Evolutionary conservation across 92 coral and sea anemone species (phyloP), one percentile per base, ranked within the genome.

Genomic region (Plumapathes pennacea): DNA sequence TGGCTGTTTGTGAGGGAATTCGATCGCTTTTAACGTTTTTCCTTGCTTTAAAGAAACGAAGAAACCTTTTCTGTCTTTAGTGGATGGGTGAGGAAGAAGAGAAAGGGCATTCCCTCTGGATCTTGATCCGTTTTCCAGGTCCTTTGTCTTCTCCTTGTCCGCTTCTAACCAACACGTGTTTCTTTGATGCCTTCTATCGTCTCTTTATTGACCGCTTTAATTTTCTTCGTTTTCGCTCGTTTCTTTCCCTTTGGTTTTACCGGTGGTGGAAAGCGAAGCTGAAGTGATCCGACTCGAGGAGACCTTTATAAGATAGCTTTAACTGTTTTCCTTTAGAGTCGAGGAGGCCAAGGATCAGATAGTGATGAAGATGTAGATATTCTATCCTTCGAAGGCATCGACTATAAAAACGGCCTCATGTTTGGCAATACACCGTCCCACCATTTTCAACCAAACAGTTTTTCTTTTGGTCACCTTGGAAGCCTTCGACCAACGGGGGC

Each of bases 321-420:
- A 51, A 53, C 49, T 50, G 2, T 52, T 62, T 55, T 72, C 46
- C 63, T 46, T 49, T 50, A 38, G 31, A 20, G 52, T 82, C 51
- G 79, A 82, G 74, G 89, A 83, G 79, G 75, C 68, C 67, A 78
- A 47, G 89, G 62, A 17, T 72, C 78, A 6, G 78, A 77, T 39
- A 82, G 77, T 52, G 83, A 82, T 77, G 89, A 82, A 69, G 83
- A 82, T 37, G 73, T 82, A 54, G 89, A 82, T 75, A 77, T 82
- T 57, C 89, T 82, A 28, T 71, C 89, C 62, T 67, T 72, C 65
- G 55, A 41, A 47, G 78, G 56, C 12, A 50, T 56, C 27, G 74
- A 51, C 46, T 54, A 60, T 48, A 47, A 44, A n/a, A 50, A 60
- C 13, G 40, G 43, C 5, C 50, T 47, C 24, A 82, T 82, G 89